Base-by-base conservation (phyloP, 2,888 invertebrate species). In the Bugula neritina region DNA sequence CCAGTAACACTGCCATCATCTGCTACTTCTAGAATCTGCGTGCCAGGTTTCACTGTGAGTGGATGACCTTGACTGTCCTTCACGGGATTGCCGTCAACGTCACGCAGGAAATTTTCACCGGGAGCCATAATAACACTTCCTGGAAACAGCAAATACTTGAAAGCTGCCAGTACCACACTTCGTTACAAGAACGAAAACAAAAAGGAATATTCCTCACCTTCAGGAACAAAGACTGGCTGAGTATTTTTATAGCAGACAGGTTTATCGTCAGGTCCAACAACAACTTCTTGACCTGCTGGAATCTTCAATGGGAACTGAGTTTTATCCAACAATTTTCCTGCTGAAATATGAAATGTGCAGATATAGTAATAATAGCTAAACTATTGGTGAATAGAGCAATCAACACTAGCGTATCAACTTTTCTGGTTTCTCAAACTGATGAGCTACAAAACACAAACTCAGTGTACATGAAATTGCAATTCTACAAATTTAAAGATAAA, bases 51-150 rank as follows among this genome's bases (percentile, higher is more conserved):
- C 17, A 70, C 70, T 5, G 70, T 54, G n/a, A 70, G 43, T 25
- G 70, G 70, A 17, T 29, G 70, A 5, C 70, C 70, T 43, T 54
- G 70, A 25, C 35, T 5, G 25, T 70, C 70, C 70, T 70, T 54
- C 3, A 70, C 52, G 3, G 70, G 52, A 17, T 70, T 43, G 3
- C 70, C 70, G 25, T 54, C 54, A n/a, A 54, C 35, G 52, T 54
- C 54, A 5, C 70, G n/a, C 35, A 70, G 27, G 70, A 70, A 70
- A 43, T 70, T 52, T 54, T 70, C 43, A 2, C 70, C 70, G 2
- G 70, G 70, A 5, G 70, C 35, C 70, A 70, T 43, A 5, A 70
- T 70, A 10, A 70, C 54, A 54, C 70, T 54, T 43, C 70, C 70
- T 63, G 34, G 2, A 31, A 3, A 31, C 31, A 10, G 17, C 43